phyloP scores from a whole-genome alignment of 2,888 invertebrate genomes.

The Carabus problematicus region DNA sequence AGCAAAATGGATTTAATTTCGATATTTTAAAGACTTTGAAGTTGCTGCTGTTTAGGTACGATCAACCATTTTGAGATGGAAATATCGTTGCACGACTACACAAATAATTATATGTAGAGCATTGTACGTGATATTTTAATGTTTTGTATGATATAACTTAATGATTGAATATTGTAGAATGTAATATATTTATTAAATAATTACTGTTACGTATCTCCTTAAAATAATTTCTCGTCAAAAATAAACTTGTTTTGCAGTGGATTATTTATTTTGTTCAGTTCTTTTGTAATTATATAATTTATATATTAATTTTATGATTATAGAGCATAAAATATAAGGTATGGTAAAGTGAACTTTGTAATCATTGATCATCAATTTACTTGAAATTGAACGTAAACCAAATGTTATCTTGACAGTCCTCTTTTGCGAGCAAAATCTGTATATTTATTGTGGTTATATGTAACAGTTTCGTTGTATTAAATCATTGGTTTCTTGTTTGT shows the following conservation, averaged over 20 bases:
- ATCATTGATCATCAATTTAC: constrained; percentile 9
- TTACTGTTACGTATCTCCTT: not conserved
- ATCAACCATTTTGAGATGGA: constrained; percentile 40
- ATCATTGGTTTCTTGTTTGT: not conserved
- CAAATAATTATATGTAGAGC: constrained; percentile 37
- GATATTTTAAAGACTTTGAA: constrained; percentile 37
- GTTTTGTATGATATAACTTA: constrained; percentile 13
- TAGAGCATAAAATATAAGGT: not conserved
- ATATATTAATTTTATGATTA: not conserved
- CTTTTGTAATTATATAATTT: constrained; percentile 2
- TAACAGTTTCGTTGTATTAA: not conserved
- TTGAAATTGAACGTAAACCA: not conserved
- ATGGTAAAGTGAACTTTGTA: not conserved
- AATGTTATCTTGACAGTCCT: constrained; percentile 7
- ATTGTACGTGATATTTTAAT: constrained; percentile 17
- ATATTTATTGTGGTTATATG: not conserved
- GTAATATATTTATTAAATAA: constrained; percentile 11
- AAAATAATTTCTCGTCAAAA: constrained; percentile 24
- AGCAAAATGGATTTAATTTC: constrained; percentile 32
- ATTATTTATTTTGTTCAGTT: constrained; percentile 20
- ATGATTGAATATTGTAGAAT: constrained; percentile 15
- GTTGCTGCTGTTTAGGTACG: constrained; percentile 42
- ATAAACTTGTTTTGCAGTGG: constrained; percentile 33
- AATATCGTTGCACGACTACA: constrained; percentile 35
- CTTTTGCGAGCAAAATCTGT: not conserved